Evolutionary conservation across 2,888 invertebrate species (phyloP).

Genomic region (Flexamia atlantica): DNA sequence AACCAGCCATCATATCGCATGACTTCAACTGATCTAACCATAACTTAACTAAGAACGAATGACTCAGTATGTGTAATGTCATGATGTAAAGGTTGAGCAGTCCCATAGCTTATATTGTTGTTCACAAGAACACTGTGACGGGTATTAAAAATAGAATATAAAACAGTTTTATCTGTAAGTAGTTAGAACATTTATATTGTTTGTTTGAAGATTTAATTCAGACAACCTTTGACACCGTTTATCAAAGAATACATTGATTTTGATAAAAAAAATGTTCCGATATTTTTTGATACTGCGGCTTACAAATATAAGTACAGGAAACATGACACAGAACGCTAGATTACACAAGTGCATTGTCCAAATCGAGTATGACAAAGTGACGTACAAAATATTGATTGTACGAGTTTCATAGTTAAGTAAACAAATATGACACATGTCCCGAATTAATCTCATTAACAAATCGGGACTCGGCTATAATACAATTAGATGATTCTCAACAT

Average conservation of each 20-base stretch:
- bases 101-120: constrained; percentile 64
- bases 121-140: constrained; percentile 51
- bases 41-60: background rate
- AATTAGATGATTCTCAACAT: background rate
- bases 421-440: constrained; percentile 38
- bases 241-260: constrained; percentile 48
- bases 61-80: constrained; percentile 1
- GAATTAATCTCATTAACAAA: background rate
- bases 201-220: constrained; percentile 46
- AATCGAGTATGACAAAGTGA: background rate
- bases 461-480: background rate
- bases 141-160: constrained; percentile 53
- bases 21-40: background rate
- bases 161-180: constrained; percentile 49
- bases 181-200: constrained; percentile 49
- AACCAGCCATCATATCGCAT: background rate
- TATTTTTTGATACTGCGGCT: constrained; percentile 21
- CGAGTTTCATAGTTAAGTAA: constrained; percentile 15
- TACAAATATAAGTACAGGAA: constrained; percentile 49
- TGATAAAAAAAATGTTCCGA: constrained; percentile 38
- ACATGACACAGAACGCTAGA: constrained; percentile 43
- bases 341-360: constrained; percentile 44
- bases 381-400: constrained; percentile 53
- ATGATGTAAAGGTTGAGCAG: constrained; percentile 55
- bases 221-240: constrained; percentile 37